Evolutionary conservation across 2,797 vertebrate species (phyloP), one percentile per base, ranked within the genome.

Genomic region (Pachyuromys duprasi): DNA sequence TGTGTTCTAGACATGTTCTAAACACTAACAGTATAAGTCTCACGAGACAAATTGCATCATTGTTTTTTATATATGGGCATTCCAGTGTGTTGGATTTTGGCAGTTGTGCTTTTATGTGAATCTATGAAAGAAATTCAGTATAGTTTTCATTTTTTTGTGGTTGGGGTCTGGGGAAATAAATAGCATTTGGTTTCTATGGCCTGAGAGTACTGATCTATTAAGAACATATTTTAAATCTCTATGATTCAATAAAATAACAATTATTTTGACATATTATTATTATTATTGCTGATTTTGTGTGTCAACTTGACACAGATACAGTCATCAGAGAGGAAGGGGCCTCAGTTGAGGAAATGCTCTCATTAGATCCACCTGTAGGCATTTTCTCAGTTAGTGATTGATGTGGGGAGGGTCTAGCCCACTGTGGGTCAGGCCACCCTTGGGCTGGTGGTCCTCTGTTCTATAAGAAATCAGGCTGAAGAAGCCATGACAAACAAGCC

Each of bases 121-220:
- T 39, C 33, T 31, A 22, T 82, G 36, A 87, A 75, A 9, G 39
- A n/a, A 92, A 89, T 65, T 69, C 20, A 92, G 12, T 65, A 28
- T 4, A 26, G 31, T 60, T 70, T 24, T 57, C 36, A 33, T 76
- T 82, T 45, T 26, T 45, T 26, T 88, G 28, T 3, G 12, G 8
- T 28, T 55, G 26, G 5, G 0, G 0, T 83, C 60, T 83, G 49
- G 33, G 15, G 39, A 76, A 76, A 57, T 42, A 31, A 78, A 12
- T 92, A 62, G 39, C 89, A 94, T 96, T 95, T 95, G 42, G 89
- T 70, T 49, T 45, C 60, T 93, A 79, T 60, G 15, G 72, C 22
- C 39, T 72, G 49, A 89, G 18, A 45, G 89, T 81, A 86, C 11
- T 8, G 13, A 90, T 90, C 75, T 33, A 70, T 65, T 90, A 14